These are phyloP conservation scores for Chironomus striatipennis DNA, from an alignment of 1,140 invertebrate genomes.

Conservation along the genomic window DNA sequence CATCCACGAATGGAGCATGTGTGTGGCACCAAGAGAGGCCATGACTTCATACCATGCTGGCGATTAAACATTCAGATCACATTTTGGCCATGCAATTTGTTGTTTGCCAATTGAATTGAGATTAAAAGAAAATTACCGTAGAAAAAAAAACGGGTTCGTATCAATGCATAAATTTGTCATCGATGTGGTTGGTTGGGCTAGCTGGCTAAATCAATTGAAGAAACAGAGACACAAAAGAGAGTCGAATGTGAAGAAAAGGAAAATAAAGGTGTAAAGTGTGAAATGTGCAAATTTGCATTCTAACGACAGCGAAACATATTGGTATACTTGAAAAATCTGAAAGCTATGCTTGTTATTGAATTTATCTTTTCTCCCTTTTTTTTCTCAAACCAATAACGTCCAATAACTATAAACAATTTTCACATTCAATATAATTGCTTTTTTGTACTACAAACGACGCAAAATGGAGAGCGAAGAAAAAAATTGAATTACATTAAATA, in stretches of 20 bases:
- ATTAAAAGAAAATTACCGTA: background rate
- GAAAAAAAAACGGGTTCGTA: background rate
- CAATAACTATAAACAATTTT: too few species aligned
- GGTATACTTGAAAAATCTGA: too few species aligned
- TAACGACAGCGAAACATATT: background rate
- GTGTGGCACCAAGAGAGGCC: background rate
- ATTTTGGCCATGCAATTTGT: slow-evolving; percentile 1
- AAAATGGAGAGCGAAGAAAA: too few species aligned
- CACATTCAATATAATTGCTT: too few species aligned
- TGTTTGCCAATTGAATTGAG: background rate
- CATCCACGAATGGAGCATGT: background rate
- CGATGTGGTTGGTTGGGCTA: background rate
- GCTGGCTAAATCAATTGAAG: too few species aligned
- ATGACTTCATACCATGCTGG: background rate
- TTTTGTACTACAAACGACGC: too few species aligned
- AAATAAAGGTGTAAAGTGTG: background rate
- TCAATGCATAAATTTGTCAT: slow-evolving; percentile 9
- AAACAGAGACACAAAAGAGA: too few species aligned
- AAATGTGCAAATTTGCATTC: background rate
- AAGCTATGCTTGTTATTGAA: too few species aligned
- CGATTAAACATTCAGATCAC: slow-evolving; percentile 1
- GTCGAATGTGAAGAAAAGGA: too few species aligned
- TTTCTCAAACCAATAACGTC: too few species aligned
- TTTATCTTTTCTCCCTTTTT: too few species aligned
- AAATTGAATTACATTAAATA: too few species aligned